Conservation (phyloP, 2,113 vertebrate species). For the Vulpes lagopus region DNA sequence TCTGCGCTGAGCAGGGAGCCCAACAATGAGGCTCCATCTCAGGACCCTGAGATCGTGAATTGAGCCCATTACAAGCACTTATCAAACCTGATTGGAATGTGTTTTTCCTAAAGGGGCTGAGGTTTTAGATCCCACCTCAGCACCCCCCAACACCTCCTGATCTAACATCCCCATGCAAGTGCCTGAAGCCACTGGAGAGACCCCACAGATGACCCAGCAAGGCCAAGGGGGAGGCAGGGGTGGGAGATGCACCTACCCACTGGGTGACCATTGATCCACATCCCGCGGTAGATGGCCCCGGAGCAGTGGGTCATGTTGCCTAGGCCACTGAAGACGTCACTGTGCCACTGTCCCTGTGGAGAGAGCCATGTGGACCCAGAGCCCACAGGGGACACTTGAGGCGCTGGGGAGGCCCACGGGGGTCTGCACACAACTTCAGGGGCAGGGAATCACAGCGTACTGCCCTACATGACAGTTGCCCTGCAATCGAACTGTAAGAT, state of each 20-base stretch:
- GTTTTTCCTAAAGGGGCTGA: not conserved
- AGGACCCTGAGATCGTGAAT: not conserved
- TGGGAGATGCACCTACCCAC: conserved; percentile 76
- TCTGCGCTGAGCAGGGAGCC: too few species aligned
- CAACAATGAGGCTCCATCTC: too few species aligned
- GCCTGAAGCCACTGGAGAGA: not conserved
- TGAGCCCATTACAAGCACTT: not conserved
- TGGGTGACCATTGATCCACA: conserved; percentile 86
- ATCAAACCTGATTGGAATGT: not conserved
- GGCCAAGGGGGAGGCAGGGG: fast-evolving
- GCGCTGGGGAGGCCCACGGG: not conserved
- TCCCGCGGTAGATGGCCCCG: conserved; percentile 84
- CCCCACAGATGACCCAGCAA: not conserved
- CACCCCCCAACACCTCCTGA: not conserved
- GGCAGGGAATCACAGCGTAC: conserved; percentile 51
- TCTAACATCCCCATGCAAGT: not conserved
- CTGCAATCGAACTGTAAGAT: conserved; percentile 35
- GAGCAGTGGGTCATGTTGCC: conserved; percentile 85
- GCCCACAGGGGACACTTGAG: not conserved
- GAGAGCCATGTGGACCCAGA: conserved; percentile 69
- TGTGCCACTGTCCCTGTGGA: conserved; percentile 88
- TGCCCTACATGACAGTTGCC: not conserved
- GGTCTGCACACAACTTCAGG: not conserved
- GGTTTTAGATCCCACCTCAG: not conserved
- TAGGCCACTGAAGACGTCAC: conserved; percentile 83